These are phyloP conservation scores for Zygaena filipendulae DNA, from an alignment of 2,888 invertebrate genomes.

Conservation along the genomic window DNA sequence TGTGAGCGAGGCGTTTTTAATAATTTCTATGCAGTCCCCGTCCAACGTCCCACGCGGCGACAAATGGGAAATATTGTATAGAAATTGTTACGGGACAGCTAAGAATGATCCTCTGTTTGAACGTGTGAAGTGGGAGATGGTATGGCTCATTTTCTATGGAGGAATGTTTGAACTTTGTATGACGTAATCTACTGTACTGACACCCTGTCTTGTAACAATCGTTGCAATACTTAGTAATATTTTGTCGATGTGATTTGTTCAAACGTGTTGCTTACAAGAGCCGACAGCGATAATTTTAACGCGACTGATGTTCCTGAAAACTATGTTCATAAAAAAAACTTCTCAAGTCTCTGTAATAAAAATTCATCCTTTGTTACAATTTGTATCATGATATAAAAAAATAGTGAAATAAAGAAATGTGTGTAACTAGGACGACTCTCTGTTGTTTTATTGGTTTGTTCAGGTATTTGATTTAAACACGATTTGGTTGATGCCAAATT, in stretches of 20 bases:
- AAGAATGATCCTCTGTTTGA: too few relatives aligned
- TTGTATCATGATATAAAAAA: constrained; percentile 61
- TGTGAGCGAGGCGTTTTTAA: too few relatives aligned
- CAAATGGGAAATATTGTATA: too few relatives aligned
- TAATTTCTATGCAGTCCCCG: too few relatives aligned
- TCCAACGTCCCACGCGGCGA: too few relatives aligned
- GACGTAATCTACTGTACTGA: too few relatives aligned
- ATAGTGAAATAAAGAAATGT: constrained; percentile 61
- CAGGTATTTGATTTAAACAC: constrained; percentile 18
- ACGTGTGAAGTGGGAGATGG: too few relatives aligned
- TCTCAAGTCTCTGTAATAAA: constrained; percentile 42
- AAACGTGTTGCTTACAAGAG: constrained; percentile 51
- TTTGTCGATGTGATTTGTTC: constrained; percentile 32
- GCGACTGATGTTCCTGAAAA: constrained; percentile 60
- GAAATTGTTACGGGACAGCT: too few relatives aligned
- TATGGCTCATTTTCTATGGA: too few relatives aligned
- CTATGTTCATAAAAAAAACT: constrained; percentile 37
- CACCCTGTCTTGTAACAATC: too few relatives aligned
- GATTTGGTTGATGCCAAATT: constrained; percentile 24
- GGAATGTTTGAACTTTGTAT: too few relatives aligned
- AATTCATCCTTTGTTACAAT: constrained; percentile 62
- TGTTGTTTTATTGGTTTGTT: constrained; percentile 46
- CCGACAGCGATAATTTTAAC: constrained; percentile 42
- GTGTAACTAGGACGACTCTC: constrained; percentile 58
- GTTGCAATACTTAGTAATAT: constrained; percentile 37